Evolutionary conservation across 1,140 invertebrate species (phyloP), one percentile per base, ranked within the genome.

Genomic region (Drosophila santomea): DNA sequence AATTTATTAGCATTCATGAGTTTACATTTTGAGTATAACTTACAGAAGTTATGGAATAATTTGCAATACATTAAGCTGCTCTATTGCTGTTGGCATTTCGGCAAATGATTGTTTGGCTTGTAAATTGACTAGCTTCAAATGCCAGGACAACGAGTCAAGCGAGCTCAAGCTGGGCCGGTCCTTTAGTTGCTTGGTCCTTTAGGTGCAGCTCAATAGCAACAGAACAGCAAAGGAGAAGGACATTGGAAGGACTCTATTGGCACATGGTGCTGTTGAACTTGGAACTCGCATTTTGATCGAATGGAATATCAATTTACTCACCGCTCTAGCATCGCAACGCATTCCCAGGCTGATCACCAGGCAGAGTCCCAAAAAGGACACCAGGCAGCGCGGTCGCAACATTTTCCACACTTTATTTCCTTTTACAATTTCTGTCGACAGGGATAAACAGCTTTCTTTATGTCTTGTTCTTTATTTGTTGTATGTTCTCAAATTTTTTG

Each of bases 241-340:
- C 17, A 17, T 17, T 17, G 17, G 17, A 17, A 8, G 7, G 2
- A 32, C 32, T 32, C 32, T 3, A 32, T 32, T 0, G 7, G 0
- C 32, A 32, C 28, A 2, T 32, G 8, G 7, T 1, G 4, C 4
- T 38, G 12, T 12, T 12, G 0, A 44, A 10, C 7, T 20, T 4
- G 2, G 1, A 20, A 6, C 14, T 2, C 4, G 44, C 1, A 44
- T 3, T 20, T 14, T 14, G 20, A 5, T 44, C 4, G 43, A 1
- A 32, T 43, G 3, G 20, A 10, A n/a, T n/a, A 48, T 4, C 14
- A 1, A 2, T 51, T 7, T 6, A 89, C 90, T 91, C 75, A 91
- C 91, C 81, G 91, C 91, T 86, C 91, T 77, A 43, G 91, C 91
- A 71, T 91, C 91, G 71, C 84, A 91, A 14, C 72, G 81, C 25